A percentile compares a stretch with the other conserved stretches of the same genome.
Evolutionary conservation across 2,888 invertebrate species (phyloP).

Genomic region (Megastigmus dorsalis): DNA sequence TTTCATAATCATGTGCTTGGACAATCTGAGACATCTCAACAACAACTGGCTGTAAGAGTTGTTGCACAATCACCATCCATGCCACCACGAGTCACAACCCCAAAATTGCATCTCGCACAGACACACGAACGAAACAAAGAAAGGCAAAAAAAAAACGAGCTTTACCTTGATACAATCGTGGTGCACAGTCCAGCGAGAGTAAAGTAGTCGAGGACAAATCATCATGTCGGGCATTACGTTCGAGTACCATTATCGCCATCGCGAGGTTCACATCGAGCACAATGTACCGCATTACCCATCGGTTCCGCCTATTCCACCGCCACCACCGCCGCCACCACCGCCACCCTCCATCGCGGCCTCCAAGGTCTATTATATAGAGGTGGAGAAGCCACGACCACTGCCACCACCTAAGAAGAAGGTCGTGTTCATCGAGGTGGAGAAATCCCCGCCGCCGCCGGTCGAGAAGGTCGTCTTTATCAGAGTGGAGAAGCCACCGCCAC

Average conservation of each 20-base stretch:
- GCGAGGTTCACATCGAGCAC: constrained; percentile 36
- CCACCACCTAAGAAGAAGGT: constrained; percentile 37
- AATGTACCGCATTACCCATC: not conserved
- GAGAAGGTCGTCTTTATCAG: constrained; percentile 16
- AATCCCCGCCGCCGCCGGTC: constrained; percentile 27
- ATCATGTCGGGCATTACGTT: too few species aligned
- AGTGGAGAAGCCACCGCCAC: constrained; percentile 14
- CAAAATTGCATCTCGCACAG: not conserved
- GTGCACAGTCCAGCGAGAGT: not conserved
- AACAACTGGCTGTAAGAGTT: too few species aligned
- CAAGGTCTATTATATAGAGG: constrained; percentile 21
- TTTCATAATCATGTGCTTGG: too few species aligned
- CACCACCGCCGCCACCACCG: constrained; percentile 18
- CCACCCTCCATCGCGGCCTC: not conserved
- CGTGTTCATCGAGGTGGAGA: constrained; percentile 41
- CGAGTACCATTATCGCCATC: constrained; percentile 39
- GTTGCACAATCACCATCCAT: too few species aligned
- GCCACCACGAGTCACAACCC: too few species aligned
- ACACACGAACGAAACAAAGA: too few species aligned
- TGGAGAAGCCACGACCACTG: constrained; percentile 6
- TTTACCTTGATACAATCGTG: not conserved
- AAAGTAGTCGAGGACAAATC: too few species aligned
- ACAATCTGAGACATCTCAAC: too few species aligned
- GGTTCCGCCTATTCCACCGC: constrained; percentile 7
- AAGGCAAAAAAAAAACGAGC: not conserved